These are phyloP conservation scores for Sebastes variabilis DNA, from an alignment of 2,797 vertebrate species.

Conservation along the genomic window DNA sequence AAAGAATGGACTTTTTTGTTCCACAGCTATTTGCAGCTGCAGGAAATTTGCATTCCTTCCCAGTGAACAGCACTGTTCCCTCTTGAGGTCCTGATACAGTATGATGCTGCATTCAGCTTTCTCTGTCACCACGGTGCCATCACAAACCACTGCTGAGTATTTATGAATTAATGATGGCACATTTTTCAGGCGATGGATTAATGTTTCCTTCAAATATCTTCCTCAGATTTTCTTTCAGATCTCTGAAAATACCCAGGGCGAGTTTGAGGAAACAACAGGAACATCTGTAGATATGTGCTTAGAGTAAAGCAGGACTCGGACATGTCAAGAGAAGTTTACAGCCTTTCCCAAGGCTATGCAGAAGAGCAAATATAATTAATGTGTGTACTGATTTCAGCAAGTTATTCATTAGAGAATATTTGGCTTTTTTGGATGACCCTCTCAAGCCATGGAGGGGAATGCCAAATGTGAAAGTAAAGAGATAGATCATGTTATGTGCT, in stretches of 20 bases:
- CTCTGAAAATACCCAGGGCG: conserved; percentile 68
- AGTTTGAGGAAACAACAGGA: conserved; percentile 58
- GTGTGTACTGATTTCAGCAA: conserved; percentile 22
- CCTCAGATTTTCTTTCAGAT: conserved; percentile 80
- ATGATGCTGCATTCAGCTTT: conserved; percentile 44
- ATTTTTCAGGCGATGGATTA: conserved; percentile 28
- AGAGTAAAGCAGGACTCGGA: conserved; percentile 29
- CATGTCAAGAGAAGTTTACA: conserved; percentile 40
- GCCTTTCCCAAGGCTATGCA: conserved; percentile 5
- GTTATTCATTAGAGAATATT: conserved; percentile 15
- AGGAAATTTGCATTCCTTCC: conserved; percentile 68
- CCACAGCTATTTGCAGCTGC: conserved; percentile 65
- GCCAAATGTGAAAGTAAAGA: conserved; percentile 27
- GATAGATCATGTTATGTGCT: not conserved
- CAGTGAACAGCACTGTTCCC: conserved; percentile 49
- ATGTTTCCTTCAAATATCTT: conserved; percentile 66
- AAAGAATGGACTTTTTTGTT: conserved; percentile 60
- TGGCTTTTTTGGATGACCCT: not conserved
- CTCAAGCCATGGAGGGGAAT: not conserved
- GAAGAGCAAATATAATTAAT: not conserved
- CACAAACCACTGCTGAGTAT: conserved; percentile 46
- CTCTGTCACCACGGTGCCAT: conserved; percentile 42
- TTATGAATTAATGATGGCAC: not conserved
- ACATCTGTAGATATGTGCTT: conserved; percentile 48
- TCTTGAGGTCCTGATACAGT: conserved; percentile 38